Conservation (phyloP, 1,140 invertebrate species). For the Kradibia gibbosae region DNA sequence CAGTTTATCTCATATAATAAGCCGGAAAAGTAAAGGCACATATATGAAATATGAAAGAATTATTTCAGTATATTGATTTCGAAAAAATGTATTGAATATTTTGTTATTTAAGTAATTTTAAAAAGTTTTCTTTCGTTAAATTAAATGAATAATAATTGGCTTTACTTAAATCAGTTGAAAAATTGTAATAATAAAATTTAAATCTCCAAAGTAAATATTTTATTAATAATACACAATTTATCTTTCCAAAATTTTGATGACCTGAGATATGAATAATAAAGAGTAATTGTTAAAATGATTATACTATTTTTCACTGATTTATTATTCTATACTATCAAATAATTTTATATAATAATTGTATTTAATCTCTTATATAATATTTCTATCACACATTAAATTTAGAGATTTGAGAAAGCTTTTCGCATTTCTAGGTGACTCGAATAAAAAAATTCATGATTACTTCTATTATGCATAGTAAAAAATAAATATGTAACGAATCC, state of each 20-base stretch:
- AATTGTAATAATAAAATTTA: too few relatives aligned
- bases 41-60: background rate
- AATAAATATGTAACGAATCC: background rate
- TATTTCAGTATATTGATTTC: background rate
- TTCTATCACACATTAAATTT: background rate
- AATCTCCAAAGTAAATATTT: too few relatives aligned
- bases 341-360: background rate
- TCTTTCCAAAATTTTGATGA: too few relatives aligned
- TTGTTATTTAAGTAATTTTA: background rate
- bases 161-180: too few relatives aligned
- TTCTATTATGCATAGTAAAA: too few relatives aligned
- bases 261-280: too few relatives aligned
- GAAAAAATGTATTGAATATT: constrained; percentile 7
- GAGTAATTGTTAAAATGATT: too few relatives aligned
- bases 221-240: too few relatives aligned
- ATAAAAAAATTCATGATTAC: background rate
- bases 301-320: too few relatives aligned
- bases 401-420: background rate
- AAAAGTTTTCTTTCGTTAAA: background rate
- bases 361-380: background rate
- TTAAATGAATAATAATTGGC: too few relatives aligned
- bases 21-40: constrained; percentile 11
- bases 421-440: background rate
- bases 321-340: too few relatives aligned
- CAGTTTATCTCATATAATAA: background rate